Evolutionary conservation across 92 coral and sea anemone species (phyloP), one percentile per base, ranked within the genome.

Genomic region (Isaurus tuberculatus): DNA sequence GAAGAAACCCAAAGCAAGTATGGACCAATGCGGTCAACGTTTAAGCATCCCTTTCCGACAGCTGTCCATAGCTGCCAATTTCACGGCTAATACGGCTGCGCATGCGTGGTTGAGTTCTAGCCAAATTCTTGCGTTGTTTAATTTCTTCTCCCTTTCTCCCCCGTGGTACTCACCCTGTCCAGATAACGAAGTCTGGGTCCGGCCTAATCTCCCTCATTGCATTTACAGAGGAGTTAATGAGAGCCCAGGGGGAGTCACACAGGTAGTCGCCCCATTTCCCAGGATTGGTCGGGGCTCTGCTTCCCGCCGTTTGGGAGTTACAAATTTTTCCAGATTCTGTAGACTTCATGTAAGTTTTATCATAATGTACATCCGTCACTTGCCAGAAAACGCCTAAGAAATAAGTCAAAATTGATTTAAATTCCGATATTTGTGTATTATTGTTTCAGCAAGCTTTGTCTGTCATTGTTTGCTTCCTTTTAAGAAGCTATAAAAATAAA

Each of bases 221-320:
- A 64, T 65, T 51, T 27, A 89, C 85, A 9, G 92, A 86, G 25
- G 92, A 89, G 90, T 89, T 89, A 51, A 89, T 89, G 25, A 89
- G 92, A 28, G 43, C 51, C 92, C 92, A 89, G 2, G 92, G 92
- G 0, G 92, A 81, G 37, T 89, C 92, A 14, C 90, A 89, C 36
- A 89, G 57, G 44, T 86, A 89, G 75, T 89, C 48, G 0, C 92
- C 92, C 92, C 92, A 89, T 42, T 46, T 73, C 5, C 92, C 92
- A 11, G 92, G 67, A 26, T 28, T 49, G 36, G 30, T 46, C 10
- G 90, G 87, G 15, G 84, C 86, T 9, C 34, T 27, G 40, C 43
- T 85, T 73, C 57, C 23, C 11, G 85, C 80, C 15, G 90, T 89
- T 73, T 89, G 92, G 20, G 92, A 89, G 68, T 89, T 89, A 33